phyloP scores from a whole-genome alignment of 2,888 invertebrate genomes.

The Dorcus hopei region DNA sequence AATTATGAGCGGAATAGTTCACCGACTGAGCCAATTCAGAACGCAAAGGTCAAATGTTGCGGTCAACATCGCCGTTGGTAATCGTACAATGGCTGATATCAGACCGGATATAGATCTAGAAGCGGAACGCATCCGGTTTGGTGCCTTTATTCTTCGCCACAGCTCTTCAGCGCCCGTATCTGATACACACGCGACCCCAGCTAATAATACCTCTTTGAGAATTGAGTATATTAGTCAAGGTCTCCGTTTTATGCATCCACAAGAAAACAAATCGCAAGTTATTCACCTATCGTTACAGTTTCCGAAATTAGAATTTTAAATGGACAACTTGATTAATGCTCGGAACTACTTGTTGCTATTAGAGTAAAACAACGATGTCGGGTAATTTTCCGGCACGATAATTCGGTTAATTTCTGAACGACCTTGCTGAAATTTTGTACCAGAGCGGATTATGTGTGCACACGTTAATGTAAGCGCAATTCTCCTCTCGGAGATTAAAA shows the following conservation, averaged over 20 bases:
- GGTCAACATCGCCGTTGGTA: neutral
- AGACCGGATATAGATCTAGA: slow-evolving; percentile 4
- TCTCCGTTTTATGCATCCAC: no score
- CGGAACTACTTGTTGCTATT: no score
- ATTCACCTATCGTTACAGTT: no score
- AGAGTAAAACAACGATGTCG: neutral
- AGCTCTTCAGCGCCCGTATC: neutral
- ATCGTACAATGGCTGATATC: neutral
- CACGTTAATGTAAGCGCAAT: neutral
- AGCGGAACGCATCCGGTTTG: slow-evolving; percentile 5
- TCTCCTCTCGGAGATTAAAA: no score
- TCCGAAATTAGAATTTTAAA: no score
- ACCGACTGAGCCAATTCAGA: neutral
- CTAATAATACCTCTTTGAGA: neutral
- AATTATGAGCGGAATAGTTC: no score
- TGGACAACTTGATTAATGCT: no score
- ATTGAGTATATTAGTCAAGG: no score
- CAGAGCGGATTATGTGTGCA: neutral
- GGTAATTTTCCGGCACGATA: neutral
- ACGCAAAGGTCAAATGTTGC: neutral
- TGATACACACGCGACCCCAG: neutral
- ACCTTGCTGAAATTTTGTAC: neutral
- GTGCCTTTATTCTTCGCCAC: neutral
- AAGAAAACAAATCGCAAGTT: no score
- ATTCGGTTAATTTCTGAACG: neutral